Base-by-base conservation (phyloP, 2,797 vertebrate genomes). In the Propithecus perrieri region DNA sequence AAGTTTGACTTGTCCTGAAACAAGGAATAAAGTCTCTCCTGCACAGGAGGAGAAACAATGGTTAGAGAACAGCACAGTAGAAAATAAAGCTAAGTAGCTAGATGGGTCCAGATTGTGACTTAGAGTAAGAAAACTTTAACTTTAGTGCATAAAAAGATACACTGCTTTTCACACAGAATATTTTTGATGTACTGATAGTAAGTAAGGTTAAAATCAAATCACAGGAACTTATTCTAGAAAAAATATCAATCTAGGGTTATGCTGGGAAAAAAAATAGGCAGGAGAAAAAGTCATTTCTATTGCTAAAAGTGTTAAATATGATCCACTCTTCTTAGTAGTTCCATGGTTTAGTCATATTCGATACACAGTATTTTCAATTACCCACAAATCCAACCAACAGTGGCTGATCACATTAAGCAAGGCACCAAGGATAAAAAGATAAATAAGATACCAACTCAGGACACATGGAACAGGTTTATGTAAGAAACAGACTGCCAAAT, bases 41-140 rank as follows among this genome's bases (percentile, higher is more conserved):
- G 26, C 30, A 83, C 15, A 30, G 22, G 48, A 94, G 12, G 35
- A 92, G 12, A 65, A 96, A 92, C 22, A 57, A 48, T 2, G 18
- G 69, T 28, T 84, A 74, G 1, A 79, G 9, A 89, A 63, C 1
- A 80, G 43, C 4, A 61, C 35, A 81, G 38, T 3, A 69, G 15
- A 93, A 90, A 96, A 91, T 67, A 95, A 76, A 91, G 30, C 46
- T 76, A 93, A 90, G 28, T 20, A 85, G 53, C 57, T 75, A 94
- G 50, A 53, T 85, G n/a, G 24, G 46, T 65, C 35, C 41, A 89
- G 14, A 83, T 0, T 71, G 5, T 63, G 3, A 93, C 33, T 81
- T 55, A 88, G 38, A 57, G 26, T 55, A 89, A 97, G 41, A 94
- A 91, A 14, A 88, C n/a, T 20, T 75, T 80, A 92, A 38, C 43